These are phyloP conservation scores for Sternarchorhynchus goeldii DNA, from an alignment of 2,797 vertebrate species.

Conservation along the genomic window DNA sequence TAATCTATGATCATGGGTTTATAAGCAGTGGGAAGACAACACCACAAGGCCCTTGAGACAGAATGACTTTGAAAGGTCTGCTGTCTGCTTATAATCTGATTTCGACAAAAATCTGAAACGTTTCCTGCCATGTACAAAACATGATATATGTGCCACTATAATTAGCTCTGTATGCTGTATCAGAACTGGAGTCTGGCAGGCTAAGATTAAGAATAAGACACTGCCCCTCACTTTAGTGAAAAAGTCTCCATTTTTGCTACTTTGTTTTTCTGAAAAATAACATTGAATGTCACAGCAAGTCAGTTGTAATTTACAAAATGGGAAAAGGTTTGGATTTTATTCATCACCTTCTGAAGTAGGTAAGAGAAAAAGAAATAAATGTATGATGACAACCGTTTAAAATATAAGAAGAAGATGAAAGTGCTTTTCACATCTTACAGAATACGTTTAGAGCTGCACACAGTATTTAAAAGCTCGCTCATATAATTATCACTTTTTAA, in stretches of 20 bases:
- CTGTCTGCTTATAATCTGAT: constrained; percentile 40
- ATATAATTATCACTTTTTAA: too few relatives aligned
- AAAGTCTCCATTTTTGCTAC: not conserved
- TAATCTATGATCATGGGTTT: constrained; percentile 52
- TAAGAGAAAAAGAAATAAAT: too few relatives aligned
- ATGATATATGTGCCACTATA: not conserved
- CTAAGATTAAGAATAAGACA: not conserved
- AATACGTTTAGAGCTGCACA: not conserved
- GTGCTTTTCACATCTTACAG: not conserved
- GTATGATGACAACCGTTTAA: too few relatives aligned
- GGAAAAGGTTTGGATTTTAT: not conserved
- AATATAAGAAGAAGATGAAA: too few relatives aligned
- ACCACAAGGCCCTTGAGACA: constrained; percentile 38
- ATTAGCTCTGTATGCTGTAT: too few relatives aligned
- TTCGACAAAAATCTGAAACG: constrained; percentile 14
- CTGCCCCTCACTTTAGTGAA: not conserved
- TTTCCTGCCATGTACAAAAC: constrained; percentile 33
- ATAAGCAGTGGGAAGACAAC: constrained; percentile 51
- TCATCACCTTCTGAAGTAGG: too few relatives aligned
- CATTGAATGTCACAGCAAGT: not conserved
- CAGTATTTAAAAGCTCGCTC: too few relatives aligned
- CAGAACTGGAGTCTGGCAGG: not conserved
- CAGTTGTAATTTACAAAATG: not conserved
- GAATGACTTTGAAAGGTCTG: constrained; percentile 48
- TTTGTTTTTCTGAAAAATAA: not conserved